Base-by-base conservation (phyloP, 2,797 vertebrate species). In the Oreochromis mossambicus region DNA sequence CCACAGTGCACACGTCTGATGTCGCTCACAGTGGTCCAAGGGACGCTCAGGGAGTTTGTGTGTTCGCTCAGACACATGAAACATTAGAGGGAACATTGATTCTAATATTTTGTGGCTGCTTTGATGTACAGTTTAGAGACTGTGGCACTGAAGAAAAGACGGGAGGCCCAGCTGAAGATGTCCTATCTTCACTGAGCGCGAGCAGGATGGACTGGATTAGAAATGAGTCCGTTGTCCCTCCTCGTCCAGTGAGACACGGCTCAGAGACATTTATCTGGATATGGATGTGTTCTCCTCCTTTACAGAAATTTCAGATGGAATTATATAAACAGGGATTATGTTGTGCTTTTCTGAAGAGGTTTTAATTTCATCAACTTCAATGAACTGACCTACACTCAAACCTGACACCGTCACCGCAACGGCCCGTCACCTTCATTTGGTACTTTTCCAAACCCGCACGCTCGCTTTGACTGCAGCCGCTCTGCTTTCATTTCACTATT, bases 341-440 rank as follows among this genome's bases (percentile, higher is more conserved):
- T 24, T 8, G 1, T 4, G 32, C 32, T 70, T 7, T 26, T 17
- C n/a, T 46, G 21, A 46, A 11, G 66, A 70, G 13, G 38, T 7
- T 70, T 43, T 43, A 17, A 46, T 46, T 70, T 26, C 66, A 26
- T 10, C 4, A 0, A 29, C n/a, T 68, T 21, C 3, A 15, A 24
- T 15, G 38, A 43, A 9, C 38, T 6, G 66, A 73, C 24, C 8
- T 26, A 4, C 21, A 4, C n/a, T 26, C 13, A 70, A 70, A 46
- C 36, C 61, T 21, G 61, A 1, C 38, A 46, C 14, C 5, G 24
- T 6, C 50, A 21, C 10, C 5, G 51, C 21, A 0, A 11, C 4
- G 0, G 6, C 0, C 24, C 14, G 6, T 5, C 66, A 29, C 14
- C 19, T 70, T 29, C 14, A 26, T 46, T 70, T 70, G 13, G 0